These are phyloP conservation scores for Psilanteris sp. DNA, from an alignment of 1,140 invertebrate species.

Conservation along the genomic window DNA sequence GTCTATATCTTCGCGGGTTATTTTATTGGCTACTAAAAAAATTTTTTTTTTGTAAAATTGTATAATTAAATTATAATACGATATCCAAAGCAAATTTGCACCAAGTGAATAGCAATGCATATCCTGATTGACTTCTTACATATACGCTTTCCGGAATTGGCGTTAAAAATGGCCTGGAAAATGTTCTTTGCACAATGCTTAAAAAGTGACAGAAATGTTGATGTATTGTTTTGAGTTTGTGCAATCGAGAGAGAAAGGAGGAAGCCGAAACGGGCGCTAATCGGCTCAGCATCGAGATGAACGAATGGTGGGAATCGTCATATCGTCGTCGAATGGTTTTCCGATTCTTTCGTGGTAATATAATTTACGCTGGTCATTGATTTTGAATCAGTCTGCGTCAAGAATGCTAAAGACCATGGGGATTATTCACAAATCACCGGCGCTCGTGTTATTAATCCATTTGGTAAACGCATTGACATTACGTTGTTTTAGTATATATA, in stretches of 20 bases:
- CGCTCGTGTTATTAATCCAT: slow-evolving; percentile 57
- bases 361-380: slow-evolving; percentile 64
- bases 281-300: slow-evolving; percentile 35
- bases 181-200: not conserved
- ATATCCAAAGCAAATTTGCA: too few species aligned
- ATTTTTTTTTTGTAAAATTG: too few species aligned
- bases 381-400: slow-evolving; percentile 65
- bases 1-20: too few species aligned
- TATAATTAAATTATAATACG: too few species aligned
- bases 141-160: too few species aligned
- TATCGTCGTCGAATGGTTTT: slow-evolving; percentile 68
- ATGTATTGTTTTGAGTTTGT: slow-evolving; percentile 65
- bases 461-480: slow-evolving; percentile 63
- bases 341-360: slow-evolving; percentile 64
- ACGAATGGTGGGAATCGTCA: slow-evolving; percentile 65
- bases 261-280: slow-evolving; percentile 65
- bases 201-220: slow-evolving; percentile 24
- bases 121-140: too few species aligned
- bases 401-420: slow-evolving; percentile 64
- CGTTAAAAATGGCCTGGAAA: too few species aligned
- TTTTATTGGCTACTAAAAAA: too few species aligned
- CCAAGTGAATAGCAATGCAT: too few species aligned
- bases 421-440: slow-evolving; percentile 43
- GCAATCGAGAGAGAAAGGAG: slow-evolving; percentile 73
- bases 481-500: slow-evolving; percentile 8